Percentiles rank a stretch among this genome's conserved stretches.
Evolutionary conservation across 92 coral and sea anemone genomes (phyloP).

Genomic region (Siderastrea radians): DNA sequence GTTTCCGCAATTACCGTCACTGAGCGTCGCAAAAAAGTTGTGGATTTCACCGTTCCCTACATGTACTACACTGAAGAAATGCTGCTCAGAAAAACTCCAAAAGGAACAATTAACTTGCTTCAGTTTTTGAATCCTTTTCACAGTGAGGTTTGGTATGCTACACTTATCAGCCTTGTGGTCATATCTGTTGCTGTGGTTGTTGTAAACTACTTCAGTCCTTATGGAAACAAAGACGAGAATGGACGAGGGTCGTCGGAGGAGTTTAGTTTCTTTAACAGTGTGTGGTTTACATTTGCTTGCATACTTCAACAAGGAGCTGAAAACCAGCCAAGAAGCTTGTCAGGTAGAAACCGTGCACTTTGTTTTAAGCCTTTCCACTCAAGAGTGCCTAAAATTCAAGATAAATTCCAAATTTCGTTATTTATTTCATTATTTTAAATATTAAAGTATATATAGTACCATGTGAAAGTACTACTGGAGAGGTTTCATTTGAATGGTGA

Average conservation of each 20-base stretch:
- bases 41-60: slow-evolving; percentile 55
- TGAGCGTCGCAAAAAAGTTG: slow-evolving; percentile 53
- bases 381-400: too few relatives aligned
- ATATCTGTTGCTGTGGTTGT: slow-evolving; percentile 51
- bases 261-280: slow-evolving; percentile 62
- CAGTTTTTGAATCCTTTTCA: slow-evolving; percentile 79
- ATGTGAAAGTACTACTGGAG: too few relatives aligned
- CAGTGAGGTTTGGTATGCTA: slow-evolving; percentile 68
- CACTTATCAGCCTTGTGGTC: slow-evolving; percentile 40
- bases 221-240: slow-evolving; percentile 62
- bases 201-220: slow-evolving; percentile 80
- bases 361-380: too few relatives aligned
- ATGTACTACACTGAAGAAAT: slow-evolving; percentile 69
- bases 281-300: slow-evolving; percentile 66
- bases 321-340: slow-evolving; percentile 53
- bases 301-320: slow-evolving; percentile 87
- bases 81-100: slow-evolving; percentile 49
- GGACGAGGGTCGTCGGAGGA: slow-evolving; percentile 55
- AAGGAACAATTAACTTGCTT: slow-evolving; percentile 26
- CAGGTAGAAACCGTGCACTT: too few relatives aligned
- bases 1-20: slow-evolving; percentile 59
- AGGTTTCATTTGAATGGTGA: too few relatives aligned
- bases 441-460: too few relatives aligned
- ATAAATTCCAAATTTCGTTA: too few relatives aligned
- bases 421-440: too few relatives aligned